Evolutionary conservation across 2,888 invertebrate genomes (phyloP).

Genomic region (Macrosoma leucophasiata): DNA sequence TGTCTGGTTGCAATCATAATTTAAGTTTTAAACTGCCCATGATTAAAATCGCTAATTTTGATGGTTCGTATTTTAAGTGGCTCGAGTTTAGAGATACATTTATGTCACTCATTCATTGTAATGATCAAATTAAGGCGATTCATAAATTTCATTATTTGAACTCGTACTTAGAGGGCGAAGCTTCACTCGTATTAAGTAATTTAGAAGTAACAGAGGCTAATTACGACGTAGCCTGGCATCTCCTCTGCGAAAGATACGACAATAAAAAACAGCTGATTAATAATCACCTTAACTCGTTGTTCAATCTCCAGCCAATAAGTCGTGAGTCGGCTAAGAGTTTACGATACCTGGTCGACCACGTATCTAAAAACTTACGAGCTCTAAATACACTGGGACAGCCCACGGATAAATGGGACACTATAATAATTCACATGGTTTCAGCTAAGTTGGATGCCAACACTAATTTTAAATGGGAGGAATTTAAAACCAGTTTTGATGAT

Average conservation of each 20-base stretch:
- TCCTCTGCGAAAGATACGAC: constrained; percentile 23
- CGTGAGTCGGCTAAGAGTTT: constrained; percentile 22
- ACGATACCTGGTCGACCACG: constrained; percentile 23
- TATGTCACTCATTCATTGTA: constrained; percentile 21
- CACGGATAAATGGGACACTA: constrained; percentile 19
- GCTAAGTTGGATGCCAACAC: no score
- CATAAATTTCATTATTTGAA: constrained; percentile 27
- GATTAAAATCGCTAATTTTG: constrained; percentile 19
- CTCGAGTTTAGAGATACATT: constrained; percentile 25
- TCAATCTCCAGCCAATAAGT: constrained; percentile 14
- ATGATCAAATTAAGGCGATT: constrained; percentile 17
- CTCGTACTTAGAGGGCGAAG: constrained; percentile 27
- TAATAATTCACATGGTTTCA: constrained; percentile 14
- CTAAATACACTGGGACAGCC: constrained; percentile 23
- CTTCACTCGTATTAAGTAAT: constrained; percentile 23
- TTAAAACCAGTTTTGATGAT: no score
- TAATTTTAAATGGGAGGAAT: no score
- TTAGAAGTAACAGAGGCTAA: constrained; percentile 14
- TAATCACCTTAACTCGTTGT: constrained; percentile 23
- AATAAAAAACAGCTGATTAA: constrained; percentile 20
- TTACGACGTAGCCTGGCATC: constrained; percentile 25
- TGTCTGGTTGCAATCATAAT: no score
- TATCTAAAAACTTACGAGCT: constrained; percentile 25
- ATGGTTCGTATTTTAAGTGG: constrained; percentile 22
- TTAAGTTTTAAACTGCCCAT: constrained; percentile 12